These are phyloP conservation scores for Hemibagrus guttatus DNA, from an alignment of 2,797 vertebrate genomes.

Conservation along the genomic window DNA sequence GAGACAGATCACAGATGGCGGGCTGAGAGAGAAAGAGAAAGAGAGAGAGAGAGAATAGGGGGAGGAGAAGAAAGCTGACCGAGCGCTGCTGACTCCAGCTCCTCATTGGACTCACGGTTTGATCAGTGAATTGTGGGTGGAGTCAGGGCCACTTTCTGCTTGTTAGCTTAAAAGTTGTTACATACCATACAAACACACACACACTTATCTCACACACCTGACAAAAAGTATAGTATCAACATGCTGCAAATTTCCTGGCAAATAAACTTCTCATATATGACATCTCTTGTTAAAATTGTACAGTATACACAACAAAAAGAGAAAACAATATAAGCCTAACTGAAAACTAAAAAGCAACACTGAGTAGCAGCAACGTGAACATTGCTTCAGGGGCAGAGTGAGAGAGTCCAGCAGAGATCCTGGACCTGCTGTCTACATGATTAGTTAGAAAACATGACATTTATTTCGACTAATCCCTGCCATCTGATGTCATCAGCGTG, in stretches of 20 bases:
- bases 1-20: constrained; percentile 81
- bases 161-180: constrained; percentile 54
- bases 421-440: not conserved
- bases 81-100: constrained; percentile 44
- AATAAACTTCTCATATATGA: constrained; percentile 5
- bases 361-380: constrained; percentile 28
- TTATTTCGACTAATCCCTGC: not conserved
- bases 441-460: not conserved
- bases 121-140: not conserved
- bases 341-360: constrained; percentile 37
- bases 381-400: not conserved
- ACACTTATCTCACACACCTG: constrained; percentile 59
- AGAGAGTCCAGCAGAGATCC: not conserved
- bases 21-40: constrained; percentile 30
- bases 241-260: constrained; percentile 43
- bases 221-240: constrained; percentile 19
- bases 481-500: not conserved
- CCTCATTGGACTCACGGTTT: constrained; percentile 26
- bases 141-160: constrained; percentile 45
- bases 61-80: constrained; percentile 31
- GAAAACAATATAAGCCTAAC: not conserved
- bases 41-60: constrained; percentile 18
- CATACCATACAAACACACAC: constrained; percentile 76
- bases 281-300: constrained; percentile 20
- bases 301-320: constrained; percentile 4